Conservation (phyloP, 2,888 invertebrate genomes). For the Plebejus argus region DNA sequence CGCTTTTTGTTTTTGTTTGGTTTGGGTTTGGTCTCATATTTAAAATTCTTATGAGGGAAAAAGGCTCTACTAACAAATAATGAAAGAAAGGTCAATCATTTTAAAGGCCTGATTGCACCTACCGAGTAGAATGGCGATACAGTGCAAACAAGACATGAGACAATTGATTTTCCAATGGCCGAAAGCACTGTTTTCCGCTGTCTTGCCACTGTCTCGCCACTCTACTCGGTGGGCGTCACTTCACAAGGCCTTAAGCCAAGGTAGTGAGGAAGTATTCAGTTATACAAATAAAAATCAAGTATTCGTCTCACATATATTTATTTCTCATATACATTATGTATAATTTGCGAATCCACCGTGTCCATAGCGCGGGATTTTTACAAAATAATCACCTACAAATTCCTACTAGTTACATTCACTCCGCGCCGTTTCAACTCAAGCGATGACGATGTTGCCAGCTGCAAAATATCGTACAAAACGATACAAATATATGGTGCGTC, state of each 20-base stretch:
- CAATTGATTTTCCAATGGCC: no score
- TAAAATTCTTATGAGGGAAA: no score
- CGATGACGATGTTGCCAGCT: slow-evolving; percentile 62
- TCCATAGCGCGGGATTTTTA: slow-evolving; percentile 73
- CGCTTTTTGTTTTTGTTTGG: no score
- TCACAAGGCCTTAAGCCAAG: not conserved
- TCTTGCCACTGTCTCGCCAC: not conserved
- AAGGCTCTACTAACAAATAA: no score
- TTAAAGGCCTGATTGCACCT: no score
- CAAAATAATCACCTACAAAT: slow-evolving; percentile 74
- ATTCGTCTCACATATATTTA: slow-evolving; percentile 80
- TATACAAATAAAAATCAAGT: slow-evolving; percentile 45
- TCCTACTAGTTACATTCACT: slow-evolving; percentile 69
- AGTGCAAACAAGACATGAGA: no score
- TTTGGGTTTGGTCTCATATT: no score
- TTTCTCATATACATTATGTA: slow-evolving; percentile 81
- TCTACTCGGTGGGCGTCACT: no score
- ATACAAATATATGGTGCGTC: no score
- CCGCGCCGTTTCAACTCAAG: slow-evolving; percentile 60
- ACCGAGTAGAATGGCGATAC: no score
- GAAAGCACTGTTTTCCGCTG: no score
- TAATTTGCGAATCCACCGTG: slow-evolving; percentile 80
- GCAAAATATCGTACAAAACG: slow-evolving; percentile 40
- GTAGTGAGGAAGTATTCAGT: not conserved
- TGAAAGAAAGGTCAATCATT: no score